phyloP scores from a whole-genome alignment of 2,113 vertebrate species.

The Phodopus roborovskii region DNA sequence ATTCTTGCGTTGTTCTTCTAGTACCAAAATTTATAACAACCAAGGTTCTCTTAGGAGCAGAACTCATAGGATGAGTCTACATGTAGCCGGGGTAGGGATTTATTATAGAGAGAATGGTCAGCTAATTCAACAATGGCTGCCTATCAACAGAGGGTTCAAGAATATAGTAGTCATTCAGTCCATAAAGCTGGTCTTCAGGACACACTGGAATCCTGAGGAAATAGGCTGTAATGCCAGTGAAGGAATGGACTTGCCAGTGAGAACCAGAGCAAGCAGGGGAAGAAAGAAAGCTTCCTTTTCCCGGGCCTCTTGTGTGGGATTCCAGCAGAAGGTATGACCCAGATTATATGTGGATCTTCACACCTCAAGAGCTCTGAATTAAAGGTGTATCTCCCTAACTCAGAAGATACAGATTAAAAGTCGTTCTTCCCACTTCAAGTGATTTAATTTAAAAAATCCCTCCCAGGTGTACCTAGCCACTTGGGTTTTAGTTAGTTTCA shows the following conservation, averaged over 20 bases:
- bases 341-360: neutral
- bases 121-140: neutral
- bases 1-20: neutral
- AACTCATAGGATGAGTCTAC: neutral
- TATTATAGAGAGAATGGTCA: neutral
- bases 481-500: neutral
- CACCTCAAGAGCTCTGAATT: neutral
- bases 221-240: neutral
- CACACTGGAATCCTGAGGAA: neutral
- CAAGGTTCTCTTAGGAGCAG: neutral
- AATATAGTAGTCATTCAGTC: neutral
- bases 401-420: neutral
- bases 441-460: neutral
- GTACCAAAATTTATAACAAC: neutral
- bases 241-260: neutral
- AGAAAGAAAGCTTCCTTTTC: neutral
- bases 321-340: neutral
- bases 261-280: neutral
- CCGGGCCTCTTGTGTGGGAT: too few species aligned
- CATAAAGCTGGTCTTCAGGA: neutral
- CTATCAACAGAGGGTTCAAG: neutral
- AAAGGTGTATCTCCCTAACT: neutral
- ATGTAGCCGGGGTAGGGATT: neutral
- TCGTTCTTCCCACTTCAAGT: neutral
- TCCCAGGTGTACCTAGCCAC: neutral